These are phyloP conservation scores for Eulemur mongoz DNA, from an alignment of 2,797 vertebrate genomes.

Conservation along the genomic window DNA sequence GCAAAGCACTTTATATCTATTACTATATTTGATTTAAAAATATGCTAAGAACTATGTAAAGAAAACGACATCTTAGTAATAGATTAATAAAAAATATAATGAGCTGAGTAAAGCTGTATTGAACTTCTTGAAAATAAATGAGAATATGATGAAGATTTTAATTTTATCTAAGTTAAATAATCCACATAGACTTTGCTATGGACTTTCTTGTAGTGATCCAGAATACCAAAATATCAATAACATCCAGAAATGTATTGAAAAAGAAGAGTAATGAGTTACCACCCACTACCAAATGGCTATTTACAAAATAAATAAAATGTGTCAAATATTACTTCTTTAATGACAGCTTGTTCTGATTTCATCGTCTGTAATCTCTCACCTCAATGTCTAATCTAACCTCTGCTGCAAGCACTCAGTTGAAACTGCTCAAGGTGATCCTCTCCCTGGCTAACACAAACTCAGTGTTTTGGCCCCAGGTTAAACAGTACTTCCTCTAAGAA, in stretches of 20 bases:
- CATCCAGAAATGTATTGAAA: neutral
- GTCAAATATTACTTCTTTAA: neutral
- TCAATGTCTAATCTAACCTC: neutral
- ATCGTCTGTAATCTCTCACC: neutral
- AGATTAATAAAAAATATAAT: too few relatives aligned
- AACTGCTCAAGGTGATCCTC: too few relatives aligned
- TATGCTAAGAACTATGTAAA: too few relatives aligned
- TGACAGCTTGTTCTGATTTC: neutral
- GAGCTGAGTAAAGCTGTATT: too few relatives aligned
- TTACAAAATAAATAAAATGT: neutral
- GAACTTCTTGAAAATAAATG: too few relatives aligned
- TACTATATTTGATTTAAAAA: too few relatives aligned
- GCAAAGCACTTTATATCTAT: too few relatives aligned
- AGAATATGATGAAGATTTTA: too few relatives aligned
- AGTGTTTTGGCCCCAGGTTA: neutral
- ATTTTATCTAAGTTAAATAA: neutral
- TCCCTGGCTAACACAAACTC: neutral
- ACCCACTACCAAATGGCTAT: neutral
- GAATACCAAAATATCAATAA: neutral
- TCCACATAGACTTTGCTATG: neutral
- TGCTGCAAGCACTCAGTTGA: neutral
- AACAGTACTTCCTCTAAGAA: neutral
- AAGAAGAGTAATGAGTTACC: neutral
- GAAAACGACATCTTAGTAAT: too few relatives aligned
- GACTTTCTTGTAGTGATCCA: neutral